Evolutionary conservation across 2,797 vertebrate genomes (phyloP), one percentile per base, ranked within the genome.

Genomic region (Enoplosus armatus): DNA sequence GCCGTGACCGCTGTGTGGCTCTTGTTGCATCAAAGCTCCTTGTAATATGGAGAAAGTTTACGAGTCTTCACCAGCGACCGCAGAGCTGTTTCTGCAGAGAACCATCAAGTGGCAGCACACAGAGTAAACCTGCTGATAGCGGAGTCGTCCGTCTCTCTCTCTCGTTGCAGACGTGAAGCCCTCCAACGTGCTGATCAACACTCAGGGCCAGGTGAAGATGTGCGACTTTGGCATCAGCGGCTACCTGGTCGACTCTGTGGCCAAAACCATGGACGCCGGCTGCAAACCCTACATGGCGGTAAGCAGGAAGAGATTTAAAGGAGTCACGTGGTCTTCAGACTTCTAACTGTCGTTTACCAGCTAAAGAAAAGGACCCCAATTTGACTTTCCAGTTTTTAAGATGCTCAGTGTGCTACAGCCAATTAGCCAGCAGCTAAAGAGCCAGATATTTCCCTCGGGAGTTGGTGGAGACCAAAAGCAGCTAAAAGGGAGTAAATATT

Each of bases 231-330:
- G 98, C 22, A 99, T 99, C 96, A 99, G 98, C 6, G 98, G 98
- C 76, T 98, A 99, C 92, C 95, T 99, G 76, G 98, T 99, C 7
- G 98, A 99, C 93, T 99, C 98, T 0, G 97, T 99, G 79, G 98
- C 98, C 39, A 99, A 99, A 90, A 99, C 98, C 22, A 97, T 99
- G 94, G 98, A 99, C 6, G 98, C 98, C 0, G 98, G 98, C 85
- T 99, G 98, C 91, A 99, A 99, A 88, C 98, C 98, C 2, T 99
- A 99, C 94, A 99, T 99, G 98, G 98, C 98, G 48, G 98, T 99
- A 86, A 97, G 97, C 92, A 12, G 45, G 22, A 7, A 0, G 8
- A 14, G 31, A 39, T 9, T 7, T 51, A 6, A 58, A 20, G 9
- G 2, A 2, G 18, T 31, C 15, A 6, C 1, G 2, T 10, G 41